These are phyloP conservation scores for Eleginops maclovinus DNA, from an alignment of 2,113 vertebrate species.

Conservation along the genomic window DNA sequence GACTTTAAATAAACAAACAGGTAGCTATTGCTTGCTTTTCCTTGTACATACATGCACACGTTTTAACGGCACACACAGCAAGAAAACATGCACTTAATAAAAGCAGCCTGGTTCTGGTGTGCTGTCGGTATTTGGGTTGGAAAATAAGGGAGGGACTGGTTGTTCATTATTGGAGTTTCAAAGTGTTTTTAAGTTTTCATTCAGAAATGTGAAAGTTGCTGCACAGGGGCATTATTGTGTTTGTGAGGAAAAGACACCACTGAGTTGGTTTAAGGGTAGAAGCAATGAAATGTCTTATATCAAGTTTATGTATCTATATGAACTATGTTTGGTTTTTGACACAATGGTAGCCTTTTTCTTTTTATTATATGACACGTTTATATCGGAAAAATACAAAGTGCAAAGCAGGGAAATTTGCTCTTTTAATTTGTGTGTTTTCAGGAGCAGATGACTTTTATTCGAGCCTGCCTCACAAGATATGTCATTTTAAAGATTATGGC, in stretches of 20 bases:
- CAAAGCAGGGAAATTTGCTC: constrained; percentile 66
- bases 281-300: constrained; percentile 65
- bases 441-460: constrained; percentile 39
- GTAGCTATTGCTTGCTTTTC: constrained; percentile 50
- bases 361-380: constrained; percentile 63
- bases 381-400: constrained; percentile 67
- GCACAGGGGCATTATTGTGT: constrained; percentile 80
- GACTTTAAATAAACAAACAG: constrained; percentile 35
- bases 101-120: constrained; percentile 52
- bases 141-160: constrained; percentile 35
- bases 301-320: constrained; percentile 53
- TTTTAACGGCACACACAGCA: constrained; percentile 18
- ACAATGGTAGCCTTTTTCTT: constrained; percentile 56
- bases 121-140: constrained; percentile 49
- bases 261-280: constrained; percentile 72
- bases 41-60: constrained; percentile 35
- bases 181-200: constrained; percentile 75
- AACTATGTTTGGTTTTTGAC: constrained; percentile 57
- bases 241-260: constrained; percentile 62
- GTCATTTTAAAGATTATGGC: constrained; percentile 12
- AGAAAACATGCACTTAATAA: constrained; percentile 56
- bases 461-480: neutral
- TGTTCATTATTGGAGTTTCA: constrained; percentile 59
- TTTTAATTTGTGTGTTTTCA: constrained; percentile 31
- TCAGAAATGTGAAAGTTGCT: constrained; percentile 81